These are phyloP conservation scores for Choloepus hoffmanni DNA, from an alignment of 2,113 vertebrate species.

Conservation along the genomic window DNA sequence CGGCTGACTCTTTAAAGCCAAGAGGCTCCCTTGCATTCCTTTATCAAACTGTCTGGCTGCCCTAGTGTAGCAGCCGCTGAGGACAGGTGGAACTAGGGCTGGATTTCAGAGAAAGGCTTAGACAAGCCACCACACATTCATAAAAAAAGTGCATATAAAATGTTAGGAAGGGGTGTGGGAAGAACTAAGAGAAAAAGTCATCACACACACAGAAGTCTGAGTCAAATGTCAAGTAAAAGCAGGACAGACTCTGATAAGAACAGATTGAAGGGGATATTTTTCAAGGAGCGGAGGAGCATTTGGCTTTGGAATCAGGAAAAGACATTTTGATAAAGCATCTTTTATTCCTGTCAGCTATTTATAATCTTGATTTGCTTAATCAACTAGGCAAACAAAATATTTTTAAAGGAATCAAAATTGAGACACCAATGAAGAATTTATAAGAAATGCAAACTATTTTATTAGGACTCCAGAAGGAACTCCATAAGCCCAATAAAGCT, in stretches of 20 bases:
- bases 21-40: slow-evolving; percentile 30
- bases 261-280: background rate
- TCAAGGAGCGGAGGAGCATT: slow-evolving; percentile 16
- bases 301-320: slow-evolving; percentile 52
- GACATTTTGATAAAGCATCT: slow-evolving; percentile 21
- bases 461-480: slow-evolving; percentile 23
- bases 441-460: slow-evolving; percentile 42
- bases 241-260: background rate
- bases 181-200: slow-evolving; percentile 52
- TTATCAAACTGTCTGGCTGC: slow-evolving; percentile 51
- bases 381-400: background rate
- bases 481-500: background rate
- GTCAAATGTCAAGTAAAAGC: background rate
- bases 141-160: background rate
- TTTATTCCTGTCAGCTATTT: background rate
- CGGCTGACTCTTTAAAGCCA: background rate
- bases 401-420: slow-evolving; percentile 52
- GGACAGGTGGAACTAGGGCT: slow-evolving; percentile 41
- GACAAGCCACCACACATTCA: background rate
- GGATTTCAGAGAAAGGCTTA: slow-evolving; percentile 7
- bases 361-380: slow-evolving; percentile 49
- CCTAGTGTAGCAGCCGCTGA: slow-evolving; percentile 32
- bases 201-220: slow-evolving; percentile 52
- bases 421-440: slow-evolving; percentile 31
- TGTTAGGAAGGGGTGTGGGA: background rate